A percentile compares a stretch with the other conserved stretches of the same genome.
phyloP scores from a whole-genome alignment of 2,797 vertebrate genomes.

The Onychomys torridus region DNA sequence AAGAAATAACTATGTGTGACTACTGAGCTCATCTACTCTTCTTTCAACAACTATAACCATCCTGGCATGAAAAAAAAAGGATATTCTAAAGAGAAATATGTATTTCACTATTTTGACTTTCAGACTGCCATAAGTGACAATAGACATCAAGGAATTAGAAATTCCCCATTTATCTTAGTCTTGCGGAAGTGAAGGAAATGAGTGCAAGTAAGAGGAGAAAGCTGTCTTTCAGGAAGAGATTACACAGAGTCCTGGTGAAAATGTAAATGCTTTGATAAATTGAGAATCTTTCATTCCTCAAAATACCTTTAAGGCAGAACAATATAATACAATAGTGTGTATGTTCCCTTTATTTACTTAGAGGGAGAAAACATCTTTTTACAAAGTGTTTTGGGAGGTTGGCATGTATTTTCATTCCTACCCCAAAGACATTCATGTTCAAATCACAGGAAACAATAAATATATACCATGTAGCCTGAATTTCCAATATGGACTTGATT shows the following conservation, averaged over 20 bases:
- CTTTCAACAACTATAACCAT: background rate
- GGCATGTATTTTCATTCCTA: background rate
- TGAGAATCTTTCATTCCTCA: background rate
- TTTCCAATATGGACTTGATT: no score
- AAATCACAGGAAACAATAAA: background rate
- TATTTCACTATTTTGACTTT: background rate
- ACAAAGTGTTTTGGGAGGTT: background rate
- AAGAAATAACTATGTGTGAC: background rate
- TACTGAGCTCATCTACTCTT: background rate
- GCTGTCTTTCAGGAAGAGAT: background rate
- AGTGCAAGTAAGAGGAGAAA: no score
- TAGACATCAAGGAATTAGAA: no score
- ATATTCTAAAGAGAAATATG: background rate
- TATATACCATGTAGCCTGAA: no score
- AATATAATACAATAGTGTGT: background rate
- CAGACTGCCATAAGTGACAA: background rate
- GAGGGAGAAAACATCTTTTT: background rate
- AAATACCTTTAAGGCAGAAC: background rate
- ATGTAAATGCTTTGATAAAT: background rate
- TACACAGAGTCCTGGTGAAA: background rate
- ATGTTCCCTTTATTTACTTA: background rate
- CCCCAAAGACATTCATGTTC: fast-evolving
- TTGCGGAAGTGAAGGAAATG: background rate
- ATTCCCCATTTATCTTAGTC: no score
- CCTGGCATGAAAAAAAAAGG: background rate